Percentiles rank a stretch among this genome's conserved stretches.
These are phyloP conservation scores for Drosophila mayri DNA, from an alignment of 1,140 invertebrate species.

Conservation along the genomic window DNA sequence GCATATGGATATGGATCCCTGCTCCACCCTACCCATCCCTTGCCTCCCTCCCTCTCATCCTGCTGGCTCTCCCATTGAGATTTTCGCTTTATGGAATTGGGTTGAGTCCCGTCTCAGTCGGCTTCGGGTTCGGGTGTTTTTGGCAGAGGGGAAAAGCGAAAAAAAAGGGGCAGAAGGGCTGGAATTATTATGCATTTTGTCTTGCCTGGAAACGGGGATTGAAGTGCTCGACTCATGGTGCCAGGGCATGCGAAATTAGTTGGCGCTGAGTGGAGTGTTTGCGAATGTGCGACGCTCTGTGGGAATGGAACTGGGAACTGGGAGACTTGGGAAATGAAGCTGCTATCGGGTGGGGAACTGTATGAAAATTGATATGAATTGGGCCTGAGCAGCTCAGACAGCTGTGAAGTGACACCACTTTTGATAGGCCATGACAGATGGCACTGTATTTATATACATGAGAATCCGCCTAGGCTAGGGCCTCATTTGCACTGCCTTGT, in stretches of 20 bases:
- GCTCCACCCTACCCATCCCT: neutral
- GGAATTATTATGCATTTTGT: constrained; percentile 76
- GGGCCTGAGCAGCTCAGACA: constrained; percentile 62
- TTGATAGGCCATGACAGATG: constrained; percentile 67
- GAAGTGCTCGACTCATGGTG: constrained; percentile 56
- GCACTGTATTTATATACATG: constrained; percentile 25
- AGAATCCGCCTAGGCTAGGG: constrained; percentile 5
- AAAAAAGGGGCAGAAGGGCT: constrained; percentile 10
- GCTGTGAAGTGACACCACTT: constrained; percentile 63
- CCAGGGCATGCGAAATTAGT: constrained; percentile 74
- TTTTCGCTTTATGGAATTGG: constrained; percentile 77
- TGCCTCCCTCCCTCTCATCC: neutral
- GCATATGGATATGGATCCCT: constrained; percentile 51
- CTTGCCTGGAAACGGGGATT: constrained; percentile 52
- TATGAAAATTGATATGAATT: constrained; percentile 76
- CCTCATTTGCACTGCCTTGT: constrained; percentile 16
- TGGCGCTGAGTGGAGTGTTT: constrained; percentile 67
- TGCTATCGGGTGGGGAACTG: constrained; percentile 11
- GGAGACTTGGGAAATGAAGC: neutral
- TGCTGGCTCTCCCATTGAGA: constrained; percentile 31
- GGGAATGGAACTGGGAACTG: constrained; percentile 7
- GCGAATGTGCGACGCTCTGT: constrained; percentile 53
- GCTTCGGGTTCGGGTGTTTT: constrained; percentile 11
- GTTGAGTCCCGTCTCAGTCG: constrained; percentile 58
- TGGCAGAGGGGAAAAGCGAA: neutral